Evolutionary conservation across 2,797 vertebrate genomes (phyloP), one percentile per base, ranked within the genome.

Genomic region (Choloepus didactylus): DNA sequence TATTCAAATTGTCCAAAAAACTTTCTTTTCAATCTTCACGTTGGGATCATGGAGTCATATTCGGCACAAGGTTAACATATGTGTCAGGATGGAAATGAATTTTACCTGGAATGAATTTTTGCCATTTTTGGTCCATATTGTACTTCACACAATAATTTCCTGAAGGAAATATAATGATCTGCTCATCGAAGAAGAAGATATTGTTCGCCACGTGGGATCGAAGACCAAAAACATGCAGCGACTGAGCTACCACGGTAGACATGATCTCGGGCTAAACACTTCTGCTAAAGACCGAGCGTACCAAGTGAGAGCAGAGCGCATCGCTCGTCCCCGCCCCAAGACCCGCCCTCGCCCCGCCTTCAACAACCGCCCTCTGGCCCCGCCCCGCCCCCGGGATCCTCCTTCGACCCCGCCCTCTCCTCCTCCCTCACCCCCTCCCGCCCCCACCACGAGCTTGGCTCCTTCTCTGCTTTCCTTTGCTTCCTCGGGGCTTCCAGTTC

Each of bases 91-190:
- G 60, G 5, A 35, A 85, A 93, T 19, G 27, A 35, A 51, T 9
- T 93, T 94, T 98, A 99, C 99, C 99, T 98, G 99, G 98, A 95
- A 99, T 98, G 97, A 99, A 99, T 96, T 98, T 98, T 98, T 99
- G 99, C 96, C 98, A 98, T 93, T 98, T 98, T 44, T 99, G 98
- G 95, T 98, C 98, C 4, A 98, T 97, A 98, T 99, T 99, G 95
- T 99, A 99, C 80, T 98, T 98, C 79, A 99, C 98, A 85, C 99
- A 99, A 98, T 98, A 98, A 97, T 99, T 99, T 49, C 99, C 99
- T 69, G 98, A 98, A 31, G 99, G 99, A 91, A 99, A 99, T 19
- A 99, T 98, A 41, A 99, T 97, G 2, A 99, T 99, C 64, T 99
- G 98, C 25, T 99, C 99, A 83, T 99, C 99, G 56, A 98, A 92